These are phyloP conservation scores for Agrochola lychnidis DNA, from an alignment of 2,888 invertebrate genomes.

Conservation along the genomic window DNA sequence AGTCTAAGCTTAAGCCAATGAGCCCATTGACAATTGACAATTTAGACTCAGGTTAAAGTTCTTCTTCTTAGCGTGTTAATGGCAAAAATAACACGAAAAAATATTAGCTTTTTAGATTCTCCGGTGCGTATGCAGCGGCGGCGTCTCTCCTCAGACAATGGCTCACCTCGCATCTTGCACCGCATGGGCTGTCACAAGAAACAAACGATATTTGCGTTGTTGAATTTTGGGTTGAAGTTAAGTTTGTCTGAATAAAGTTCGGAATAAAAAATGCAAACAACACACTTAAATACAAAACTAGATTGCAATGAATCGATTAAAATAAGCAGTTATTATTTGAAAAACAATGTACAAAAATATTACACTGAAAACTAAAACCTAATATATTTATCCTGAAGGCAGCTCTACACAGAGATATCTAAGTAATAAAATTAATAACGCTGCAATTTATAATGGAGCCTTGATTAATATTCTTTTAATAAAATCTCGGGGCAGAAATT, in stretches of 20 bases:
- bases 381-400: neutral
- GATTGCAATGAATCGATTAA: neutral
- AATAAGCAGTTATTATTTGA: neutral
- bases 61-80: neutral
- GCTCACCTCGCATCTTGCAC: neutral
- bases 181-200: neutral
- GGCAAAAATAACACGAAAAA: neutral
- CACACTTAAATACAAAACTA: neutral
- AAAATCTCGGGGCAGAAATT: neutral
- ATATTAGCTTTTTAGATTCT: neutral
- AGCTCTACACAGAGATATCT: neutral
- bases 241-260: neutral
- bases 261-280: neutral
- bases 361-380: neutral
- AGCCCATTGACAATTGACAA: neutral
- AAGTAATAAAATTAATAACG: neutral
- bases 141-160: neutral
- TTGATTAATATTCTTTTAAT: too few species aligned
- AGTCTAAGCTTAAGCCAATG: neutral
- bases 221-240: neutral
- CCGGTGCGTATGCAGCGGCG: neutral
- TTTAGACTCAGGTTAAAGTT: neutral
- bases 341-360: neutral
- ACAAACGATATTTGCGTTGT: neutral
- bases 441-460: too few species aligned